These are phyloP conservation scores for Luperina nickerlii DNA, from an alignment of 2,888 invertebrate genomes.

Conservation along the genomic window DNA sequence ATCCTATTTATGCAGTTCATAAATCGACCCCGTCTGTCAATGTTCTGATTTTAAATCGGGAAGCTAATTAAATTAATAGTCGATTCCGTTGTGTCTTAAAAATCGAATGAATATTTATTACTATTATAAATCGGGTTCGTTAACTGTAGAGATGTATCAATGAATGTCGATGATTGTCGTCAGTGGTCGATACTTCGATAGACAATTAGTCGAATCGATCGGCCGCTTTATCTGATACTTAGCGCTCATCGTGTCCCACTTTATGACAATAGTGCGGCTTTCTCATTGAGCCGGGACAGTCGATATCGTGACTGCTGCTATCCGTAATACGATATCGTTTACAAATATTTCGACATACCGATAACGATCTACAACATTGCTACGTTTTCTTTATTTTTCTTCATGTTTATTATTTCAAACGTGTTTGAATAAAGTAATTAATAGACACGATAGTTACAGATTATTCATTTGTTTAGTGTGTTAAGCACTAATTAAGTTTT, in stretches of 20 bases:
- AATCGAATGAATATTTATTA: conserved; percentile 63
- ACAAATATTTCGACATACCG: conserved; percentile 89
- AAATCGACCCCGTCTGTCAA: conserved; percentile 46
- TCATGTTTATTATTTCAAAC: conserved; percentile 38
- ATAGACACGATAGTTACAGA: conserved; percentile 23
- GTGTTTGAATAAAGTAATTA: conserved; percentile 27
- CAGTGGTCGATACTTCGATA: conserved; percentile 57
- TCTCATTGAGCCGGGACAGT: conserved; percentile 70
- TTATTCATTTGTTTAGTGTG: conserved; percentile 54
- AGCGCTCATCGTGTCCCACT: conserved; percentile 77
- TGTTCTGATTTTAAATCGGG: conserved; percentile 50
- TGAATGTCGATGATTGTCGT: conserved; percentile 53
- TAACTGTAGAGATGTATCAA: conserved; percentile 45
- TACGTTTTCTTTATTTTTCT: conserved; percentile 51
- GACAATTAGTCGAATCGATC: conserved; percentile 75
- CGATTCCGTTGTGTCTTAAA: conserved; percentile 61
- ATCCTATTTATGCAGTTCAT: conserved; percentile 17
- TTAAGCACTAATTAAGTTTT: conserved; percentile 36
- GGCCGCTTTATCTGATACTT: conserved; percentile 72
- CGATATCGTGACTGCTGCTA: conserved; percentile 79
- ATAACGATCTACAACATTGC: conserved; percentile 78
- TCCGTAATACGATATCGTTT: conserved; percentile 84
- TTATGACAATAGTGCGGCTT: conserved; percentile 75
- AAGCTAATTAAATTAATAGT: conserved; percentile 57
- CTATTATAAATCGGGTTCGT: conserved; percentile 39